Conservation (phyloP, 2,888 invertebrate genomes). For the Drosophila lutescens region DNA sequence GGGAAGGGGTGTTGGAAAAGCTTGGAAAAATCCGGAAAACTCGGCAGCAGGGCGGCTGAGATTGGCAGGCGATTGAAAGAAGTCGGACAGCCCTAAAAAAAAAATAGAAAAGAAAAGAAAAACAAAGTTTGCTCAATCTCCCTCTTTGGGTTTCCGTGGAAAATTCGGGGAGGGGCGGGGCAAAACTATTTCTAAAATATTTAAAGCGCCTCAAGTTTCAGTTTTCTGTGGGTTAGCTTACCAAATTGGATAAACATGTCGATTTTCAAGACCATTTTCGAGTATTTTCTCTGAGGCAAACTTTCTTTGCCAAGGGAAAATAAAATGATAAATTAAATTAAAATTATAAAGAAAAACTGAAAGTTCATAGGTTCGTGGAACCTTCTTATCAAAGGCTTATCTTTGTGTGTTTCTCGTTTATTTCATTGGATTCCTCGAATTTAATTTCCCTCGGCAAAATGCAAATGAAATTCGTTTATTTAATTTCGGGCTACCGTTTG, state of each 20-base stretch:
- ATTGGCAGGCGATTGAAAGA: constrained; percentile 35
- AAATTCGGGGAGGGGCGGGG: not conserved
- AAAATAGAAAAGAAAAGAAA: not conserved
- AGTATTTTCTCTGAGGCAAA: too few relatives aligned
- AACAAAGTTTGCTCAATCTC: constrained; percentile 18
- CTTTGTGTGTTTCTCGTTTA: constrained; percentile 8
- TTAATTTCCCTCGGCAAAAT: constrained; percentile 35
- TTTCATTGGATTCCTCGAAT: constrained; percentile 34
- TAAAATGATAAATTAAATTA: too few relatives aligned
- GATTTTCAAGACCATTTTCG: not conserved
- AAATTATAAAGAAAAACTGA: too few relatives aligned
- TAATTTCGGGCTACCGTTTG: constrained; percentile 33
- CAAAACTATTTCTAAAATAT: constrained; percentile 27
- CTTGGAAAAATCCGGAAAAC: not conserved
- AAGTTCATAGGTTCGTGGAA: constrained; percentile 24
- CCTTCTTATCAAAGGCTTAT: constrained; percentile 35
- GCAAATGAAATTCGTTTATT: constrained; percentile 49
- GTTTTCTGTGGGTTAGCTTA: not conserved
- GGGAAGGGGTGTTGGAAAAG: not conserved
- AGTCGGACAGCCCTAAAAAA: constrained; percentile 22
- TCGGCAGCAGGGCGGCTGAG: constrained; percentile 8
- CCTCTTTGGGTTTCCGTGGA: not conserved
- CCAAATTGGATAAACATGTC: not conserved
- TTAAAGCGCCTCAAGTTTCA: constrained; percentile 7
- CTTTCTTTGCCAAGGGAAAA: too few relatives aligned